Evolutionary conservation across 1,140 invertebrate genomes (phyloP).

Genomic region (Trinorchestia longiramus): DNA sequence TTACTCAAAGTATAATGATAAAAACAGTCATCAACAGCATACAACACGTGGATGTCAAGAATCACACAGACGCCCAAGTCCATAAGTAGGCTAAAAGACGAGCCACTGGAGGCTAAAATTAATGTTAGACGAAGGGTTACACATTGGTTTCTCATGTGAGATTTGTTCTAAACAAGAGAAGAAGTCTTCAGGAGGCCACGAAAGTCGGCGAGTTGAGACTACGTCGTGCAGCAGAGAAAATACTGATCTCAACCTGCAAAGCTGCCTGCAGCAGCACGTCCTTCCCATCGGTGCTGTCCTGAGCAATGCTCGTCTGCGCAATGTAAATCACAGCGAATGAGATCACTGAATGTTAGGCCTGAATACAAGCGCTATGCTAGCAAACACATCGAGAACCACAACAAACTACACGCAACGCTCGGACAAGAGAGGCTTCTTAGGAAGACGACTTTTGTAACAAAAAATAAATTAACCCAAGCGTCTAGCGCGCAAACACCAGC

Average conservation of each 20-base stretch:
- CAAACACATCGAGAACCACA: no score
- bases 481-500: no score
- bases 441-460: no score
- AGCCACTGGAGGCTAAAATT: not conserved
- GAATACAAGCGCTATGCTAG: no score
- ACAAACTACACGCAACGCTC: no score
- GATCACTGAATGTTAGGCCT: no score
- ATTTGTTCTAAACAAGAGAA: slow-evolving; percentile 16
- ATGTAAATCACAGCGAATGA: not conserved
- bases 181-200: slow-evolving; percentile 2
- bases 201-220: not conserved
- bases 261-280: not conserved
- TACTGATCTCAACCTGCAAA: not conserved
- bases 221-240: not conserved
- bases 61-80: not conserved
- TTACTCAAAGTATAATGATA: not conserved
- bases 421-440: no score
- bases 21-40: not conserved
- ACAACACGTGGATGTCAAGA: not conserved
- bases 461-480: no score
- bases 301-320: not conserved
- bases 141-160: not conserved
- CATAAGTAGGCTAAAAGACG: not conserved
- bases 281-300: not conserved
- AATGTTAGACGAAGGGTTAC: not conserved